Evolutionary conservation across 2,888 invertebrate species (phyloP), one percentile per base, ranked within the genome.

Genomic region (Sylvicola fuscatus): DNA sequence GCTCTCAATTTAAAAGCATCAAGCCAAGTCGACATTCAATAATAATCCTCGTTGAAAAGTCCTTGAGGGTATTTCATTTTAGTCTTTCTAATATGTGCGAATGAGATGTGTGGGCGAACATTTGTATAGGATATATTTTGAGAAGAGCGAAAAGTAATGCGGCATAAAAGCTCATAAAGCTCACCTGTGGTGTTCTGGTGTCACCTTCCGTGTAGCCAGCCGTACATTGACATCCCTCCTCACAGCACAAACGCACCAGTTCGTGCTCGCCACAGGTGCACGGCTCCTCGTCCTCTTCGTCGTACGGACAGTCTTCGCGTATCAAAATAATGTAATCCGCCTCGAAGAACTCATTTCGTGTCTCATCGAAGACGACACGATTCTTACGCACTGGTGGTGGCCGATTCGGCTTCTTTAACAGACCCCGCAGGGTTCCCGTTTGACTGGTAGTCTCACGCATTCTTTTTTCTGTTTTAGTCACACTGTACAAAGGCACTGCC

Each of bases 321-420:
- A 87, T 84, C 42, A 86, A 66, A 47, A 87, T 87, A 49, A 87
- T 86, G 51, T 87, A 87, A 60, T 87, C 86, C 35, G 87, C 86
- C 47, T 87, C 87, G 56, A 87, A 86, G 60, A 84, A 86, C 55
- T 84, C 82, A 60, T 87, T 87, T 36, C 80, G 72, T 49, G 75
- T 81, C 61, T 87, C 87, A 53, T 87, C 83, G 51, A 87, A 87
- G 36, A 83, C 74, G 15, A 87, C 87, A 38, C 83, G 71, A 54
- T 84, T 72, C 50, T 77, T 79, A 47, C 73, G 74, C 39, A 64
- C 55, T 40, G 66, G 56, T 51, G 73, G 75, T 44, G 64, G 68
- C 37, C 68, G 64, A 39, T 78, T 76, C 40, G 72, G 68, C 49
- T 79, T 78, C 60, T 83, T 82, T 37, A 84, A 66, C 47, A 82